Base-by-base conservation (phyloP, 2,797 vertebrate genomes). In the Agapornis canus region DNA sequence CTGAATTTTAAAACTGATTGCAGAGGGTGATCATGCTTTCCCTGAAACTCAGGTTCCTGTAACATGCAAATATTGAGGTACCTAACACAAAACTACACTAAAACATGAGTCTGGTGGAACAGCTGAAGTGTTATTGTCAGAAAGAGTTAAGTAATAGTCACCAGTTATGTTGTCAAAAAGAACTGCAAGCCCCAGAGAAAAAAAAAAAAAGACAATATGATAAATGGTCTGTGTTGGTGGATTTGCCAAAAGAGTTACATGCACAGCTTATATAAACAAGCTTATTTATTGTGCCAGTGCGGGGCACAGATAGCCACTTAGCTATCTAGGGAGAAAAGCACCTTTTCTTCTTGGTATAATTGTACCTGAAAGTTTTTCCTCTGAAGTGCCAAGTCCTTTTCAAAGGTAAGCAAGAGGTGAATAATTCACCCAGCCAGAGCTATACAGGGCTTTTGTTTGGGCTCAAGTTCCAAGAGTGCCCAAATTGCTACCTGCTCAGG, bases 101-200 rank as follows among this genome's bases (percentile, higher is more conserved):
- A 86, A 49, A 35, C 42, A 78, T 91, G 32, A 51, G 57, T 45
- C 52, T 80, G 85, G 27, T 51, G 89, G 69, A 93, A 83, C 43
- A 91, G 65, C 84, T 86, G 59, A 66, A 65, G 51, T 48, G n/a
- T 82, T 88, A 61, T 42, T 82, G 72, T 91, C 59, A 43, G 81
- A 90, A 70, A 70, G 77, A 56, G 51, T 88, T 92, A 92, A 95
- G 86, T 84, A 94, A 71, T 59, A 70, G 59, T 79, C 66, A 95
- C 88, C 80, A 82, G 59, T 91, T 83, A 63, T 82, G 66, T 42
- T 94, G 82, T 91, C 82, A 92, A 76, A 77, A 59, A 23, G 39
- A 79, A 87, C 54, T 75, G 35, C 71, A 92, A 89, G 54, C 69
- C 82, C 65, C 39, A 82, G 65, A 85, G 82, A 4, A 5, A 56